These are phyloP conservation scores for Chrysolophus pictus DNA, from an alignment of 2,797 vertebrate species.

Conservation along the genomic window DNA sequence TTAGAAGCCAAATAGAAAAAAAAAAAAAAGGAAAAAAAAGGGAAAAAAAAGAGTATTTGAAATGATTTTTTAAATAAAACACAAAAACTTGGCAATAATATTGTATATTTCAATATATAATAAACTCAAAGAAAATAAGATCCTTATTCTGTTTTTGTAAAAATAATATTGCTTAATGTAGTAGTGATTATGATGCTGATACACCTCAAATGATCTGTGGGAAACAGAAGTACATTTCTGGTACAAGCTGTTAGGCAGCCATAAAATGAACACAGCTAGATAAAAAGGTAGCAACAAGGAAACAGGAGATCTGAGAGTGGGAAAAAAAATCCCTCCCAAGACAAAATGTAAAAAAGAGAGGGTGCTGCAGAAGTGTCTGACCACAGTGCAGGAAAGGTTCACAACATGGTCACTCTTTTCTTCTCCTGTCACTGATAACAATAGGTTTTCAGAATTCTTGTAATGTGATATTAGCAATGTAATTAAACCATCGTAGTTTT, in stretches of 20 bases:
- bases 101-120: not conserved
- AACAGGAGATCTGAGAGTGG: not conserved
- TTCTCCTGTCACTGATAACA: not conserved
- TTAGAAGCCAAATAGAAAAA: not conserved
- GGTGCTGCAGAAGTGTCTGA: not conserved
- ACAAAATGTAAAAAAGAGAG: not conserved
- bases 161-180: not conserved
- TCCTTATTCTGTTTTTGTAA: not conserved
- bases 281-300: not conserved
- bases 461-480: not conserved
- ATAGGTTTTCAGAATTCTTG: not conserved
- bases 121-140: not conserved
- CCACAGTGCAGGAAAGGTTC: not conserved
- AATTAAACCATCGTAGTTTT: not conserved
- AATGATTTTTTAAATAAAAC: not conserved
- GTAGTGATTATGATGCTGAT: not conserved
- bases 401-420: not conserved
- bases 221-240: not conserved
- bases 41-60: not conserved
- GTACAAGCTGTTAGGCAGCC: not conserved
- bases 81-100: not conserved
- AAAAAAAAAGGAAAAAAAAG: not conserved
- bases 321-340: not conserved
- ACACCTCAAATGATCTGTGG: not conserved
- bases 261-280: not conserved